Percentiles rank a stretch among this genome's conserved stretches.
phyloP scores from a whole-genome alignment of 2,113 vertebrate species.

The Rhinopithecus roxellana region DNA sequence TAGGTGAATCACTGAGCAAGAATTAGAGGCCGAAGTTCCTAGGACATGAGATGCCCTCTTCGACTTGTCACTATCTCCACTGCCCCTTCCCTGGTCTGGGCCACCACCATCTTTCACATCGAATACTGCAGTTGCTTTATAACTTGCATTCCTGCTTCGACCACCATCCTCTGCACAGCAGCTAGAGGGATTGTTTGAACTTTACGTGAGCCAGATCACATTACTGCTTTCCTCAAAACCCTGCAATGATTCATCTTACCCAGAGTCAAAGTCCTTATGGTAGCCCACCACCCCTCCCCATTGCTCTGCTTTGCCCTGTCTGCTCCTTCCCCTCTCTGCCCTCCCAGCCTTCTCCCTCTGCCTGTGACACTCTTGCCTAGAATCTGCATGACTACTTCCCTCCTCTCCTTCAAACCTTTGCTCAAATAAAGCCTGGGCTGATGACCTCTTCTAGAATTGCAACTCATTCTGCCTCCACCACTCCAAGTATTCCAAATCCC shows the following conservation, averaged over 20 bases:
- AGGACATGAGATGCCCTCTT: neutral
- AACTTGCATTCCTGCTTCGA: neutral
- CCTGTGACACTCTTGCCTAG: neutral
- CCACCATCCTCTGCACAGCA: neutral
- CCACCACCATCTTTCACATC: no score
- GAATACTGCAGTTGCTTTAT: neutral
- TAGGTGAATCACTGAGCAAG: neutral
- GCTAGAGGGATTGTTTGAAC: neutral
- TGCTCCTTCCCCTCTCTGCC: neutral
- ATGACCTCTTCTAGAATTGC: neutral
- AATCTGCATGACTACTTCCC: neutral
- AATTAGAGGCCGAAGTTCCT: neutral
- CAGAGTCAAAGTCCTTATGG: neutral
- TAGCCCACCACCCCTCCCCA: fast-evolving
- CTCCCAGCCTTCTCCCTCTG: neutral
- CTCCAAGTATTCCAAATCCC: neutral
- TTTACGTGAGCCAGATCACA: neutral
- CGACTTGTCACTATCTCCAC: neutral
- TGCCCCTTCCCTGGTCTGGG: neutral
- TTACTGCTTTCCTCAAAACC: neutral
- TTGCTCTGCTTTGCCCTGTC: neutral
- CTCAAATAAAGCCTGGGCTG: neutral
- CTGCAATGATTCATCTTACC: neutral
- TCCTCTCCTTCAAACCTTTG: neutral
- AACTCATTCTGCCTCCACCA: neutral